Percentiles rank a stretch among this genome's conserved stretches.
Evolutionary conservation across 2,113 vertebrate species (phyloP).

Genomic region (Poeciliopsis turrubarensis): DNA sequence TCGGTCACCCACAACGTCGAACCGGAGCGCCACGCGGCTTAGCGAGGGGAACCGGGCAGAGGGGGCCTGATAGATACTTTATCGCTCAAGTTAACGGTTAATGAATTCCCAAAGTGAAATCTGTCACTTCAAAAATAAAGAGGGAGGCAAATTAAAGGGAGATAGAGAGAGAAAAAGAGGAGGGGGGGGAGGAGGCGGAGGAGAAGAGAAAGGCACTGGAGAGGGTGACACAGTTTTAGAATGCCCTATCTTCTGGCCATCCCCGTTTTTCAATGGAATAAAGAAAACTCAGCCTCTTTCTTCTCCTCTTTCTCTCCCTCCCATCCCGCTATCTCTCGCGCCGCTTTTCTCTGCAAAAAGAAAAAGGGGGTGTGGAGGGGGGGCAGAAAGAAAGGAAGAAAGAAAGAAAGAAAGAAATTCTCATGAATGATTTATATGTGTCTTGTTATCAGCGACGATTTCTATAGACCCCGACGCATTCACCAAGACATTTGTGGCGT

Average conservation of each 20-base stretch:
- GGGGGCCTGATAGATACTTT: slow-evolving; percentile 82
- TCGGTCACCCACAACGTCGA: slow-evolving; percentile 79
- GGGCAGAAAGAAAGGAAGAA: no score
- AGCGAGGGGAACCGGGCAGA: slow-evolving; percentile 74
- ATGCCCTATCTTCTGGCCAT: slow-evolving; percentile 82
- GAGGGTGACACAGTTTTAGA: slow-evolving; percentile 83
- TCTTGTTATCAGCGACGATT: slow-evolving; percentile 99
- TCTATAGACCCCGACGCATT: slow-evolving; percentile 99
- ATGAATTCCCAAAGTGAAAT: slow-evolving; percentile 85
- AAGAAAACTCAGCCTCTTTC: slow-evolving; percentile 79
- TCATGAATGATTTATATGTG: slow-evolving; percentile 99
- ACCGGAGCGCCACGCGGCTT: slow-evolving; percentile 74
- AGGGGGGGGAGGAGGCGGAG: neutral
- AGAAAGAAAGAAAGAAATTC: slow-evolving; percentile 77
- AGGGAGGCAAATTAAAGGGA: slow-evolving; percentile 80
- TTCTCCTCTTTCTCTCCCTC: slow-evolving; percentile 73
- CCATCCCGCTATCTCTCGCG: slow-evolving; percentile 83
- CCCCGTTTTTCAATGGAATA: slow-evolving; percentile 81
- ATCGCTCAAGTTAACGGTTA: slow-evolving; percentile 81
- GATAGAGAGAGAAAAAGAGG: slow-evolving; percentile 72
- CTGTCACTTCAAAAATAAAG: slow-evolving; percentile 84
- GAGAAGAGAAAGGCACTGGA: slow-evolving; percentile 73
- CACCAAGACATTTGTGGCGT: slow-evolving; percentile 94
- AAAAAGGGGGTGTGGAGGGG: no score
- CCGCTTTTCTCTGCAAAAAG: slow-evolving; percentile 83